phyloP scores from a whole-genome alignment of 2,888 invertebrate genomes.

The Acleris holmiana region DNA sequence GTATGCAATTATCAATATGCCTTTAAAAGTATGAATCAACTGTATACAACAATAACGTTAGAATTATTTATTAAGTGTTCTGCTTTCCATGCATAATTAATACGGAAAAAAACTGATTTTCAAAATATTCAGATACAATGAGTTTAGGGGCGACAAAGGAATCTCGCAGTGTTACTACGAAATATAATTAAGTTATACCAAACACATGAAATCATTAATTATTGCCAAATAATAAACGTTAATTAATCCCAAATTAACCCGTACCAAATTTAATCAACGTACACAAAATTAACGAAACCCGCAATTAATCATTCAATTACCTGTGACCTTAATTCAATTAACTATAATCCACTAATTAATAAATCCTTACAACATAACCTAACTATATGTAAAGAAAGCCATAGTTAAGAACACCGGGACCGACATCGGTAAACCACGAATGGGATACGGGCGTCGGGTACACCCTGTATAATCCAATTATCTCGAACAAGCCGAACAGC shows the following conservation, averaged over 20 bases:
- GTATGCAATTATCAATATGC: too few species aligned
- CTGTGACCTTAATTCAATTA: conserved; percentile 25
- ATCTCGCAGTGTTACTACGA: too few species aligned
- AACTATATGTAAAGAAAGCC: conserved; percentile 27
- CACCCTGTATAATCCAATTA: conserved; percentile 64
- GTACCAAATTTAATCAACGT: not conserved
- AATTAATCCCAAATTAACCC: not conserved
- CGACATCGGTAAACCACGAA: conserved; percentile 51
- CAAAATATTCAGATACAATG: too few species aligned
- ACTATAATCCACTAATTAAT: conserved; percentile 32
- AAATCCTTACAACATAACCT: conserved; percentile 30
- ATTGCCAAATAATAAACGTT: too few species aligned
- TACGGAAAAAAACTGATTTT: too few species aligned
- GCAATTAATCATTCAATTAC: conserved; percentile 23
- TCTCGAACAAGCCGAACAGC: conserved; percentile 53
- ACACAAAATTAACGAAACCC: conserved; percentile 11
- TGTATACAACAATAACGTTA: too few species aligned
- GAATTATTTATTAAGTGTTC: too few species aligned
- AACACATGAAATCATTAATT: too few species aligned
- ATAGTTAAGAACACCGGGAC: conserved; percentile 24
- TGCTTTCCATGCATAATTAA: too few species aligned
- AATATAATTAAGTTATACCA: too few species aligned
- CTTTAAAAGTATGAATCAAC: too few species aligned
- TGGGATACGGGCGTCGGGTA: conserved; percentile 48
- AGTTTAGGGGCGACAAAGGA: too few species aligned